phyloP scores from a whole-genome alignment of 2,113 vertebrate genomes.

The Leucoraja erinaceus region DNA sequence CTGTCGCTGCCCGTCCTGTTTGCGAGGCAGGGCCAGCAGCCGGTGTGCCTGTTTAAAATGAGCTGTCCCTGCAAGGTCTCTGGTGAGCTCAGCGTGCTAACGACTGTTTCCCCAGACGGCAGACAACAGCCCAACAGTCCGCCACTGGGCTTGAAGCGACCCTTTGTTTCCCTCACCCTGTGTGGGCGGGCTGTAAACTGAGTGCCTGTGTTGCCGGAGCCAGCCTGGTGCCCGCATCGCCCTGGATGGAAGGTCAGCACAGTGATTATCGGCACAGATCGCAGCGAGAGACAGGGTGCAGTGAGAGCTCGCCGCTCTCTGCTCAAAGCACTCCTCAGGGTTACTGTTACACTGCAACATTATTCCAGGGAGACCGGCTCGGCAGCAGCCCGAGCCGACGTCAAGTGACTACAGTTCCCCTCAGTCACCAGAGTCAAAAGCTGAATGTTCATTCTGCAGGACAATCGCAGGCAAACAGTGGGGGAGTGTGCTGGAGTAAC shows the following conservation, averaged over 20 bases:
- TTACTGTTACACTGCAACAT: slow-evolving; percentile 14
- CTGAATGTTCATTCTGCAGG: not conserved
- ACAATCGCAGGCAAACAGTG: not conserved
- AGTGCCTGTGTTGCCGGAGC: slow-evolving; percentile 6
- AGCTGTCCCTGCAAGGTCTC: slow-evolving; percentile 5
- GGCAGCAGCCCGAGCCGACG: no score
- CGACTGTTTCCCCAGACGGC: not conserved
- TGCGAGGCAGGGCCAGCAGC: not conserved
- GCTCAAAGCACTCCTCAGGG: not conserved
- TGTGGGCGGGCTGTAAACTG: slow-evolving; percentile 34
- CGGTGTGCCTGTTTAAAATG: not conserved
- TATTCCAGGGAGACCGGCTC: not conserved
- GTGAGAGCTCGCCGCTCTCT: not conserved
- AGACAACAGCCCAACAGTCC: slow-evolving; percentile 34
- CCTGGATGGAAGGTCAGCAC: not conserved
- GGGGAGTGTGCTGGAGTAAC: not conserved
- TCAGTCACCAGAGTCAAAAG: not conserved
- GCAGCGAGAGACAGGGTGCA: not conserved
- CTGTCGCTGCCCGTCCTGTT: no score
- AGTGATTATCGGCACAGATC: not conserved
- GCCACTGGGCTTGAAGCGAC: not conserved
- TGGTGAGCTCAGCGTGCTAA: slow-evolving; percentile 14
- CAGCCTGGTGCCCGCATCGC: not conserved
- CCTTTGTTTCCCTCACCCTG: slow-evolving; percentile 17
- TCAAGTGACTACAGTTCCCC: not conserved